Conservation (phyloP, 1,140 invertebrate species). For the Heliothis virescens region DNA sequence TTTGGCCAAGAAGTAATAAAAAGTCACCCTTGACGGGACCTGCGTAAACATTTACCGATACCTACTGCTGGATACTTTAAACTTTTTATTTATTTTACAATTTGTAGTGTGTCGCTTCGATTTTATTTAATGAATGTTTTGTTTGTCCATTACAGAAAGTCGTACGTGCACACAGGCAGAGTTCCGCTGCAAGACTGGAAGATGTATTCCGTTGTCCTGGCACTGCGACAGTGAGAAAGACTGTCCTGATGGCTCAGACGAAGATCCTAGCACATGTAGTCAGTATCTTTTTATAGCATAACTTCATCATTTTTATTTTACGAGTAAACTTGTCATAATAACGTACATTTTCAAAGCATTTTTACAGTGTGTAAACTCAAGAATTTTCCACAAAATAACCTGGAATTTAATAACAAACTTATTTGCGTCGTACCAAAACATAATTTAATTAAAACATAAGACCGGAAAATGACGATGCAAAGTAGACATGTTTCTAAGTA, state of each 20-base stretch:
- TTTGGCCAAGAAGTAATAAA: slow-evolving; percentile 58
- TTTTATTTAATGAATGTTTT: slow-evolving; percentile 18
- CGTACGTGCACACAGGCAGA: slow-evolving; percentile 89
- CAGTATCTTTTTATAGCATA: slow-evolving; percentile 80
- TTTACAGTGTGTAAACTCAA: background rate
- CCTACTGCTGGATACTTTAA: slow-evolving; percentile 51
- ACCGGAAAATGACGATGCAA: slow-evolving; percentile 5
- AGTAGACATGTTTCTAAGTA: slow-evolving; percentile 23
- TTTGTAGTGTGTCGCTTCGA: background rate
- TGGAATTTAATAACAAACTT: slow-evolving; percentile 24
- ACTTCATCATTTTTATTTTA: background rate
- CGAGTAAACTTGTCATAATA: slow-evolving; percentile 6
- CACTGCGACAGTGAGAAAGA: slow-evolving; percentile 92
- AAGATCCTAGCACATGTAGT: slow-evolving; percentile 90
- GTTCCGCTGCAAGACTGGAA: slow-evolving; percentile 90
- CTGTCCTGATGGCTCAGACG: slow-evolving; percentile 92
- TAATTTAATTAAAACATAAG: slow-evolving; percentile 11
- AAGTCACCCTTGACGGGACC: slow-evolving; percentile 53
- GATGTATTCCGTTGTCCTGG: slow-evolving; percentile 93
- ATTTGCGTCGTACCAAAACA: slow-evolving; percentile 4
- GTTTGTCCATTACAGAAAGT: slow-evolving; percentile 85
- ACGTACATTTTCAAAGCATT: background rate
- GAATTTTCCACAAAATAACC: background rate
- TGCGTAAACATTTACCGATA: slow-evolving; percentile 54
- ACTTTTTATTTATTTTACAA: slow-evolving; percentile 29